Base-by-base conservation (phyloP, 2,113 vertebrate species). In the Etheostoma spectabile region DNA sequence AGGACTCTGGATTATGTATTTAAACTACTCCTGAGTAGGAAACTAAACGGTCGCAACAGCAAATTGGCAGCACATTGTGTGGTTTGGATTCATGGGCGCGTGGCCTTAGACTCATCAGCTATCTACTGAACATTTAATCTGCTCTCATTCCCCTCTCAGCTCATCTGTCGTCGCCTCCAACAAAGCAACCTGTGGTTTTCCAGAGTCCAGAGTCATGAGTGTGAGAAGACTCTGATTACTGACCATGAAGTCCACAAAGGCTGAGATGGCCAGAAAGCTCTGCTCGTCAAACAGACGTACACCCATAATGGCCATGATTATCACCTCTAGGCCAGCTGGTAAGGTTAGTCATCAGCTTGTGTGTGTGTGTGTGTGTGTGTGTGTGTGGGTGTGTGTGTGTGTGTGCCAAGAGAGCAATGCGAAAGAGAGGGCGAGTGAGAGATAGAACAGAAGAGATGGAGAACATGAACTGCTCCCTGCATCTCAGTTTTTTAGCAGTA, bases 241-340 rank as follows among this genome's bases (percentile, higher is more conserved):
- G 22, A 65, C 49, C n/a, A 65, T 53, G 33, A 66, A 81, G 73
- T 81, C 71, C 55, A 33, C 86, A 87, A 64, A 78, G 63, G 72
- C 75, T 52, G 45, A 59, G 49, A 63, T 73, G 82, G 65, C 30
- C 38, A 63, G 52, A 85, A 22, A 59, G 8, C 35, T 48, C 73
- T 1, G 61, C 46, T 76, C 52, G 33, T 66, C 74, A n/a, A n/a
- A 79, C 90, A 88, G 84, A 88, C 35, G 79, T 64, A 56, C 63
- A 52, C 24, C 52, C 18, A 72, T 76, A 86, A 86, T 55, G n/a
- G 82, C 71, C 61, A 60, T 59, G 83, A 91, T 91, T 83, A 86
- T 83, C 86, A 80, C 88, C 86, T 87, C 52, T 59, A 46, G 13
- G 68, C 89, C 84, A 77, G 74, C 73, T 85, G 86, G 24, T 82